Base-by-base conservation (phyloP, 2,113 vertebrate species). In the Rattus rattus region DNA sequence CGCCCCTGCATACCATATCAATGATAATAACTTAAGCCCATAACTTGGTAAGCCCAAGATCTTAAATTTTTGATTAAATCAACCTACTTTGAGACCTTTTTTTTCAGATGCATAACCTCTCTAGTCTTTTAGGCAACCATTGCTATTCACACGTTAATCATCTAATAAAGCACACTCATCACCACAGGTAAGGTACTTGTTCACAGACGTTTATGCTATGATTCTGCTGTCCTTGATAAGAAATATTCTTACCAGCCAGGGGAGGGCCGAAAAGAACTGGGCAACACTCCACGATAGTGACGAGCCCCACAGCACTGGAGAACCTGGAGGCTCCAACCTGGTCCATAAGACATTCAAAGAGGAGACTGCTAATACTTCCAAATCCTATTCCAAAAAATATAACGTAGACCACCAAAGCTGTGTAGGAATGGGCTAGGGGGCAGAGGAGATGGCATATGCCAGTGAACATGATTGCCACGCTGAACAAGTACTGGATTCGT, bases 301-400 rank as follows among this genome's bases (percentile, higher is more conserved):
- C 99, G n/a, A 99, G 99, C 96, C 99, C 99, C 65, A 99, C 99
- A 0, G 99, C 99, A 56, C 99, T 99, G 98, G 99, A 99, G 98
- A 99, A 99, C 98, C 99, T 99, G 72, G 99, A 94, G 76, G 99
- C 89, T 36, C 99, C 99, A 72, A 99, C 99, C 0, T 99, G 98
- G 97, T 99, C 99, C 99, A 99, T 99, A 93, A 99, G 98, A 0
- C 99, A 99, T 97, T 99, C 99, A 97, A 99, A 99, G 94, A 99
- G 98, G 88, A 99, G 99, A 0, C 99, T 99, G 98, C 99, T 99
- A 94, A 99, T 99, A 99, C 99, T 99, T 75, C 99, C 99, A 95
- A 99, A 99, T 2, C 99, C 99, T 97, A 99, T 99, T 63, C 99
- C 99, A 84, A 99, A 99, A 98, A 99, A 99, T 26, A 99, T 22